These are phyloP conservation scores for Eolophus roseicapilla DNA, from an alignment of 2,113 vertebrate species.

Conservation along the genomic window DNA sequence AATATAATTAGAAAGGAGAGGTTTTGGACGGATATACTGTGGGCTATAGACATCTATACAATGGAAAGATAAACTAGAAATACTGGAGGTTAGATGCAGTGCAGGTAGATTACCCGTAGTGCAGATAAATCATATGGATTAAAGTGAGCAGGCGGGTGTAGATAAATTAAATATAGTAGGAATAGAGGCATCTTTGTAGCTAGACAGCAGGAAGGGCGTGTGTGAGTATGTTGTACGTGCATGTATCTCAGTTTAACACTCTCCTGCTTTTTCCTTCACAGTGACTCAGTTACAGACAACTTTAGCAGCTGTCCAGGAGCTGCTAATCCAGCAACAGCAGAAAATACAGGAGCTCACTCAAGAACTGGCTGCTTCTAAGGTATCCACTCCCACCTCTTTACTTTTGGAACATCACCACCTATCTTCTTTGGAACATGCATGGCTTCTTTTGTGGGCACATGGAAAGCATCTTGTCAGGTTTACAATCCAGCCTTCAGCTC, in stretches of 20 bases:
- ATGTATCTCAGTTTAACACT: background rate
- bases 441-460: background rate
- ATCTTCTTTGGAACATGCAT: background rate
- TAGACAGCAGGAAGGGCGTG: background rate
- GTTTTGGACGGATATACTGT: slow-evolving; percentile 70
- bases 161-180: slow-evolving; percentile 52
- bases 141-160: slow-evolving; percentile 37
- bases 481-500: background rate
- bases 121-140: slow-evolving; percentile 63
- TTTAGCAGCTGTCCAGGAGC: slow-evolving; percentile 88
- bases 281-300: slow-evolving; percentile 93
- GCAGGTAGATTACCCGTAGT: slow-evolving; percentile 64
- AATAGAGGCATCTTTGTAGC: slow-evolving; percentile 38
- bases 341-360: slow-evolving; percentile 92
- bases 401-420: background rate
- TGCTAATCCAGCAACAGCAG: slow-evolving; percentile 93
- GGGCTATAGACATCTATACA: slow-evolving; percentile 71
- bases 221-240: background rate
- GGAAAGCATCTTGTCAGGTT: background rate
- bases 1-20: slow-evolving; percentile 77
- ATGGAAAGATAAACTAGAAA: slow-evolving; percentile 71
- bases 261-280: slow-evolving; percentile 63
- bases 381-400: slow-evolving; percentile 41
- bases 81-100: slow-evolving; percentile 68
- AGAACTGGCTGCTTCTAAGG: slow-evolving; percentile 87